Percentiles rank a stretch among this genome's conserved stretches.
phyloP scores from a whole-genome alignment of 2,113 vertebrate genomes.

The Caranx ignobilis region DNA sequence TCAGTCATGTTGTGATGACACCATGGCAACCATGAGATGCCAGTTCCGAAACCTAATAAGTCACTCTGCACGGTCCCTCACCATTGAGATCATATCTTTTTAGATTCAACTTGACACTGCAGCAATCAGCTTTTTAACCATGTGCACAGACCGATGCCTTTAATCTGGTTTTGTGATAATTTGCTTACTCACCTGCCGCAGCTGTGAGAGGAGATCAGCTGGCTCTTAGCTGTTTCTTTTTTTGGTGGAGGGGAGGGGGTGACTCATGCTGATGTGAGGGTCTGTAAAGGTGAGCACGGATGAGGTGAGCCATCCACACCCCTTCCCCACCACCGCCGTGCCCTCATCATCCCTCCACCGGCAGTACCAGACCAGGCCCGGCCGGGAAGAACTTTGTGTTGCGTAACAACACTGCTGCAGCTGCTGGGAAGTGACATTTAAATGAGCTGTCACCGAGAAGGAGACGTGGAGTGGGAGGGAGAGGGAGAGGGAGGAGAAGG shows the following conservation, averaged over 20 bases:
- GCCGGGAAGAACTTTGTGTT: slow-evolving; percentile 51
- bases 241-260: neutral
- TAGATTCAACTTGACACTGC: neutral
- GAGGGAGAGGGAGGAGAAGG: slow-evolving; percentile 35
- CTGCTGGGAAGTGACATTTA: slow-evolving; percentile 76
- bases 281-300: slow-evolving; percentile 57
- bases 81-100: slow-evolving; percentile 34
- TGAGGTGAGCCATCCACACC: slow-evolving; percentile 22
- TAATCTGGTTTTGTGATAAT: neutral
- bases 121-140: neutral
- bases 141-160: neutral
- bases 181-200: neutral
- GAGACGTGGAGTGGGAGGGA: slow-evolving; percentile 30
- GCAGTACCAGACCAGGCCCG: neutral
- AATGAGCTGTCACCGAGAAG: slow-evolving; percentile 61
- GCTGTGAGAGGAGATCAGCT: neutral
- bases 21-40: slow-evolving; percentile 60
- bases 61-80: neutral
- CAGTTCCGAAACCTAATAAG: slow-evolving; percentile 56
- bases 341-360: neutral
- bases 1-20: slow-evolving; percentile 57
- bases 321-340: too few species aligned
- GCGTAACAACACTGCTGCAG: slow-evolving; percentile 64
- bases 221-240: neutral
- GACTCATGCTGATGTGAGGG: slow-evolving; percentile 44